Conservation (phyloP, 1,140 invertebrate species). For the Leucophenga varia region DNA sequence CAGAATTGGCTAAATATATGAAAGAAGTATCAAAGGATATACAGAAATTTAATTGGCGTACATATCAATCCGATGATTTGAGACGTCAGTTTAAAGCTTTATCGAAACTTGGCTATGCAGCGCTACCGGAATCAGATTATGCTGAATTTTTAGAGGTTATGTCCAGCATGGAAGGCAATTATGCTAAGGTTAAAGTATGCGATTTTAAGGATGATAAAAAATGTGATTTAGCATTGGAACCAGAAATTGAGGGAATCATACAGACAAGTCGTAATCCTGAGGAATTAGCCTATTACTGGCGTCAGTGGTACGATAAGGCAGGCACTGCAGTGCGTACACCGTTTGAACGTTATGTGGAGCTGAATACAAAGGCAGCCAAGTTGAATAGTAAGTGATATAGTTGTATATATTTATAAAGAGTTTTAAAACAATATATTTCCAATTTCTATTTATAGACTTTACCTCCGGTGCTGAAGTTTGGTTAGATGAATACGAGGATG, state of each 20-base stretch:
- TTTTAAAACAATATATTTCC: no score
- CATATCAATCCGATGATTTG: constrained; percentile 63
- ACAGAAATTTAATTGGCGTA: constrained; percentile 65
- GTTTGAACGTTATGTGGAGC: constrained; percentile 71
- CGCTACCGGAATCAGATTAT: constrained; percentile 68
- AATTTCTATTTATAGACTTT: constrained; percentile 58
- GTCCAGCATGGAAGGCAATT: constrained; percentile 77
- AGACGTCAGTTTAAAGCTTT: constrained; percentile 68
- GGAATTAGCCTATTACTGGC: constrained; percentile 75
- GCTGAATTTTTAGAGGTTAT: constrained; percentile 65
- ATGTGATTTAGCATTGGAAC: constrained; percentile 75
- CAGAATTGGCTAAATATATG: constrained; percentile 43
- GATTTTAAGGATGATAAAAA: constrained; percentile 65
- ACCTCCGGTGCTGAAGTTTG: constrained; percentile 63
- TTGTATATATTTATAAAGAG: not conserved
- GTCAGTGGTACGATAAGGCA: constrained; percentile 71
- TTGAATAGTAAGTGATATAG: constrained; percentile 60
- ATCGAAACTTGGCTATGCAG: constrained; percentile 68
- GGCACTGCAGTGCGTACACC: constrained; percentile 70
- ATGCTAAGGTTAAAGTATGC: constrained; percentile 79
- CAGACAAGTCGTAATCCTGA: constrained; percentile 70
- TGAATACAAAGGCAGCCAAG: constrained; percentile 78
- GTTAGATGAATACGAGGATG: constrained; percentile 65
- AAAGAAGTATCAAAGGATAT: constrained; percentile 60
- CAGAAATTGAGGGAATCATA: constrained; percentile 72